Base-by-base conservation (phyloP, 2,797 vertebrate species). In the Lepus oiostolus region DNA sequence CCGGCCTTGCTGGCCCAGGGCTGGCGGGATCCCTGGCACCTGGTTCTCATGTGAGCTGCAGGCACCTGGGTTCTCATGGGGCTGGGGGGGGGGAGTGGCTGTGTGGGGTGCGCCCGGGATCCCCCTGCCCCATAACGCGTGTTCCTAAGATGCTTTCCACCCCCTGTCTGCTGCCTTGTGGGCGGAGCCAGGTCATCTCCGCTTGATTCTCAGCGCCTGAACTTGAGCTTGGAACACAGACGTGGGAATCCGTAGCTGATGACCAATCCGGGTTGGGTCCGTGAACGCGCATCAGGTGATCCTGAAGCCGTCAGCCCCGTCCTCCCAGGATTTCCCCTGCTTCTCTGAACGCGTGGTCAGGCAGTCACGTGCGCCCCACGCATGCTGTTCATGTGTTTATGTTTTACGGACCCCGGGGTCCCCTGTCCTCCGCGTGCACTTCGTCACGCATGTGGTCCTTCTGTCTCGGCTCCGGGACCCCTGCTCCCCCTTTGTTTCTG, bases 201-300 rank as follows among this genome's bases (percentile, higher is more conserved):
- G 14, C 58, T 35, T 6, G 32, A 28, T 84, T 76, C 30, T 83
- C 38, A 21, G 62, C 26, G 16, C 47, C 79, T 65, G 21, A 62
- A 42, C 58, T 42, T 32, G 84, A 3, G 30, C 87, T 93, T 12
- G 90, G 81, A 74, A 77, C 76, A 52, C 35, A 90, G 65, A 85
- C 65, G 71, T 85, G 68, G 76, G 52, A 50, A 91, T 83, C 71
- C 91, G 88, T 90, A 90, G 91, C 72, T 68, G 70, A 85, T 79
- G 93, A 90, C 84, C 89, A 92, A 94, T 85, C 85, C 90, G 42
- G 92, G 95, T 90, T 2, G 1, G 11, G 13, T 70, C 86, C 63
- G 35, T 28, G 87, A 77, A 84, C 72, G 60, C 1, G 3, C 5
- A 85, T 80, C 80, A 93, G 80, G 68, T 87, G 85, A 75, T 88